These are phyloP conservation scores for Pygmarrhopalites habei DNA, from an alignment of 1,140 invertebrate species.

Conservation along the genomic window DNA sequence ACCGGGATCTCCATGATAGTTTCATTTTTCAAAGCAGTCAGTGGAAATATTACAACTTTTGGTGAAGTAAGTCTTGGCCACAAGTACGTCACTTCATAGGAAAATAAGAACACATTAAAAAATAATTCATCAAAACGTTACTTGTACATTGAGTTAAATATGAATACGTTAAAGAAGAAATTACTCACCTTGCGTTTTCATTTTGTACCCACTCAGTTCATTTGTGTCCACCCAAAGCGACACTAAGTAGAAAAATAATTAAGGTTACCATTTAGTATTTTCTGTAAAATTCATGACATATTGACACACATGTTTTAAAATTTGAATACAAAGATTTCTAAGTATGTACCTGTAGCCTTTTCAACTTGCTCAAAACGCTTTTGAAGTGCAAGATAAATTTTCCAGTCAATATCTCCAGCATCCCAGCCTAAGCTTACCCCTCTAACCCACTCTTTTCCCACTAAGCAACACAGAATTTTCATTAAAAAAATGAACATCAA, in stretches of 20 bases:
- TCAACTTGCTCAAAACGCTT: constrained; percentile 34
- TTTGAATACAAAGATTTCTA: no score
- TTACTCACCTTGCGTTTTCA: constrained; percentile 61
- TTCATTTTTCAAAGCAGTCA: constrained; percentile 72
- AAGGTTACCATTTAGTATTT: no score
- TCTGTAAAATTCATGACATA: no score
- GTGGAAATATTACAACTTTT: constrained; percentile 59
- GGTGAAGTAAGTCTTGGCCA: constrained; percentile 60
- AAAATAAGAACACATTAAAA: no score
- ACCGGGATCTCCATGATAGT: constrained; percentile 57
- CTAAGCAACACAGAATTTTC: constrained; percentile 16
- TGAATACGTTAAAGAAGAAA: no score
- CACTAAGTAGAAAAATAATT: no score
- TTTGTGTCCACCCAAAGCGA: constrained; percentile 65
- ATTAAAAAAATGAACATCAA: constrained; percentile 11
- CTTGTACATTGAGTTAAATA: no score
- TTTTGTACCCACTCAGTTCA: constrained; percentile 61
- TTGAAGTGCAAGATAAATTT: constrained; percentile 26
- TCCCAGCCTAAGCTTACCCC: constrained; percentile 28
- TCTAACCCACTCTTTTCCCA: constrained; percentile 29
- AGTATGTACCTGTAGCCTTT: constrained; percentile 29
- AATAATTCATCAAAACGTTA: no score
- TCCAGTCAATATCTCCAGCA: constrained; percentile 31
- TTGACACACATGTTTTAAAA: no score
- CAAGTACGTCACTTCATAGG: constrained; percentile 59